Percentiles rank a stretch among this genome's conserved stretches.
phyloP scores from a whole-genome alignment of 2,113 vertebrate species.

The Tupaia tana region DNA sequence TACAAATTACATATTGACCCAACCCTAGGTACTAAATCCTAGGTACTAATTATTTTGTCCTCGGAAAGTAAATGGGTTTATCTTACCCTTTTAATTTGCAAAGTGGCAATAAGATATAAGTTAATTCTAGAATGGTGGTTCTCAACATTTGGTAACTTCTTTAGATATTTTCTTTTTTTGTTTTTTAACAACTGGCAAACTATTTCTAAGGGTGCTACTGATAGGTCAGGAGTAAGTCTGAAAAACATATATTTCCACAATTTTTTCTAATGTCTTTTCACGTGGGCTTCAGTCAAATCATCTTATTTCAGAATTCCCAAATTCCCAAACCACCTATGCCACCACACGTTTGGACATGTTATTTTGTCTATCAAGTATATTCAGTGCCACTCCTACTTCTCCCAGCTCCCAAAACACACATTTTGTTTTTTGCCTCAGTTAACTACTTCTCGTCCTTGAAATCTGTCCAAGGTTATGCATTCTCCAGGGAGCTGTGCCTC shows the following conservation, averaged over 20 bases:
- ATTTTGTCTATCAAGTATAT: background rate
- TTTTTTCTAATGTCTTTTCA: background rate
- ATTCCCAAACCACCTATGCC: background rate
- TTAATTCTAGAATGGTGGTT: background rate
- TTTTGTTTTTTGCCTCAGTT: background rate
- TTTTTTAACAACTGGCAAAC: background rate
- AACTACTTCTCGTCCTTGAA: background rate
- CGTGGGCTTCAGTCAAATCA: background rate
- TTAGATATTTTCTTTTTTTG: too few species aligned
- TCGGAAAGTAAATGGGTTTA: background rate
- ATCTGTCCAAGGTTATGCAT: background rate
- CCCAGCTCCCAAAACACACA: background rate
- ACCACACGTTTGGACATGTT: background rate
- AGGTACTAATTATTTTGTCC: background rate
- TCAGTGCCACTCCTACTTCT: background rate
- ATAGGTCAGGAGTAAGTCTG: background rate
- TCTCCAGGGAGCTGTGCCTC: background rate
- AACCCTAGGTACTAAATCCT: background rate
- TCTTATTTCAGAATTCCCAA: background rate
- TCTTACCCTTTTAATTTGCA: background rate
- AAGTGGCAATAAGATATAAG: too few species aligned
- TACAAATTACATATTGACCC: background rate
- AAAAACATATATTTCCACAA: background rate
- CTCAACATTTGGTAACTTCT: background rate
- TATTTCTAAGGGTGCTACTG: background rate